Evolutionary conservation across 2,113 vertebrate species (phyloP).

Genomic region (Sterrhoptilus dennistouni): DNA sequence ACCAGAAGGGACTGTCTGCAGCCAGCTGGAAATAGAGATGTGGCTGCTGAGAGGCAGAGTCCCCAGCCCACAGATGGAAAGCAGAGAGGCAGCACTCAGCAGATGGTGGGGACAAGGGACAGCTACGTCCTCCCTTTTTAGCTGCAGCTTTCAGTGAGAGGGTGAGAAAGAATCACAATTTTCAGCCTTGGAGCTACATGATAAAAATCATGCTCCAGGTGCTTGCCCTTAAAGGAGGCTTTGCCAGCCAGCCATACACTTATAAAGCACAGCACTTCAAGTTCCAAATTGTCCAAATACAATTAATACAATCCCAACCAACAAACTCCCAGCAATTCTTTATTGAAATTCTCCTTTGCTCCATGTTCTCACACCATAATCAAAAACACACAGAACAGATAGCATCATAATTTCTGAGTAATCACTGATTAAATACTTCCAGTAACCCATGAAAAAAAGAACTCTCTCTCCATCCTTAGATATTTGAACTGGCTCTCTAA

Average conservation of each 20-base stretch:
- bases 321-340: not conserved
- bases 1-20: not conserved
- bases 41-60: not conserved
- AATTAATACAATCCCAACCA: not conserved
- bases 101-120: conserved; percentile 27
- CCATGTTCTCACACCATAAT: not conserved
- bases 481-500: not conserved
- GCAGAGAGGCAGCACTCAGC: not conserved
- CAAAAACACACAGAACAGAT: not conserved
- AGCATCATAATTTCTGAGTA: not conserved
- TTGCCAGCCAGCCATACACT: not conserved
- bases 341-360: not conserved
- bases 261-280: not conserved
- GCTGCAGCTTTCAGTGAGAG: not conserved
- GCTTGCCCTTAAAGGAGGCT: not conserved
- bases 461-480: not conserved
- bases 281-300: not conserved
- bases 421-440: not conserved
- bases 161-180: not conserved
- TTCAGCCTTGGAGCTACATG: not conserved
- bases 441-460: not conserved
- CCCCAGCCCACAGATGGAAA: conserved; percentile 15
- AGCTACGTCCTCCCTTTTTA: not conserved
- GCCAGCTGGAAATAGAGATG: conserved; percentile 21
- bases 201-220: not conserved